Evolutionary conservation across 2,888 invertebrate species (phyloP).

Genomic region (Perithous albicinctus): DNA sequence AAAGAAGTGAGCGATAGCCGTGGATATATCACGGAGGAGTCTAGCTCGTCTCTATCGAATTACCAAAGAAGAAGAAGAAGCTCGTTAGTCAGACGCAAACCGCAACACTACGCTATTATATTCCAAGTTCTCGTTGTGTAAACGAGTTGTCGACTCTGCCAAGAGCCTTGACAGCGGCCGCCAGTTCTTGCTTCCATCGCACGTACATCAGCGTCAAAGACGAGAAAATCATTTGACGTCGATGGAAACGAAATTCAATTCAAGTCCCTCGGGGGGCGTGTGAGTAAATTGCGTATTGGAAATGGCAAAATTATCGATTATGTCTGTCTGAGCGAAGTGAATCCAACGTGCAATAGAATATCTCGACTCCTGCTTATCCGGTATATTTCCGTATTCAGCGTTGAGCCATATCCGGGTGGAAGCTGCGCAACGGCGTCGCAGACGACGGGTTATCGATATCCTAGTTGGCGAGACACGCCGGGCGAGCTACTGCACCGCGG

Average conservation of each 20-base stretch:
- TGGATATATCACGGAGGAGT: conserved; percentile 21
- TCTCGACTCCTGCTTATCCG: conserved; percentile 20
- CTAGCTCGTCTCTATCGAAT: conserved; percentile 38
- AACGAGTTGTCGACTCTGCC: conserved; percentile 22
- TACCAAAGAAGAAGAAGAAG: conserved; percentile 23
- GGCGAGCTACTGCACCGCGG: background rate
- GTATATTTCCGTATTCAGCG: conserved; percentile 2
- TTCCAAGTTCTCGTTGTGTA: background rate
- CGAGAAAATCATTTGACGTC: background rate
- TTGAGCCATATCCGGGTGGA: background rate
- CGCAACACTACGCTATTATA: conserved; percentile 4
- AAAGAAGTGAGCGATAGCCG: conserved; percentile 16
- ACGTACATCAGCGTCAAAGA: background rate
- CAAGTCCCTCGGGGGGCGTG: background rate
- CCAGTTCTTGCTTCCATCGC: background rate
- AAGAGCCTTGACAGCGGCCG: conserved; percentile 21
- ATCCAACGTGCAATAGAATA: conserved; percentile 3
- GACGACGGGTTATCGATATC: conserved; percentile 34
- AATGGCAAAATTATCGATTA: conserved; percentile 16
- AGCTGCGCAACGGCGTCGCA: background rate
- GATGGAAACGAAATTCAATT: background rate
- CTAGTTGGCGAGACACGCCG: conserved; percentile 4
- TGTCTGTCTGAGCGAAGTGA: background rate
- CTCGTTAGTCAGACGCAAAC: conserved; percentile 35
- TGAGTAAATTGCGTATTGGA: background rate